phyloP scores from a whole-genome alignment of 2,888 invertebrate genomes.

The Blera fallax region DNA sequence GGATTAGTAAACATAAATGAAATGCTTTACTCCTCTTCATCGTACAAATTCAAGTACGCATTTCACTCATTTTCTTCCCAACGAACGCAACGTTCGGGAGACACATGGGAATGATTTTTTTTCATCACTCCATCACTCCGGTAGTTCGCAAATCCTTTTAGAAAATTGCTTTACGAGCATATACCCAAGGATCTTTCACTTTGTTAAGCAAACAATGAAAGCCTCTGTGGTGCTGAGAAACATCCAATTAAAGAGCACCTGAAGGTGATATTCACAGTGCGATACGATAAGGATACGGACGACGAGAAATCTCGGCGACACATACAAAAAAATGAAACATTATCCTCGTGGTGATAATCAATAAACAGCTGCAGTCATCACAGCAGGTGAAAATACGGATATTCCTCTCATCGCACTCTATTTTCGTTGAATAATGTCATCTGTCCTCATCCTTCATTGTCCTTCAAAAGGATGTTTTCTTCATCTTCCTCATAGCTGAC shows the following conservation, averaged over 20 bases:
- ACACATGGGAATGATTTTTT: neutral
- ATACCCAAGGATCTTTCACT: constrained; percentile 46
- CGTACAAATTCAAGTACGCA: neutral
- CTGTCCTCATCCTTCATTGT: neutral
- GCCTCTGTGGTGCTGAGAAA: constrained; percentile 6
- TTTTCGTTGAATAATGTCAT: neutral
- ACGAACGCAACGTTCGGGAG: neutral
- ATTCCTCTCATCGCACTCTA: constrained; percentile 18
- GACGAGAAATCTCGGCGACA: neutral
- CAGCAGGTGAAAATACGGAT: constrained; percentile 23
- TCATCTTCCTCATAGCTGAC: neutral
- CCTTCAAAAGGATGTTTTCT: neutral
- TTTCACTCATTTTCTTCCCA: neutral
- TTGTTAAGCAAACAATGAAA: constrained; percentile 48
- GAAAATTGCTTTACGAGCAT: constrained; percentile 28
- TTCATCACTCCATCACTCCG: neutral
- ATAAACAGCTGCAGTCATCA: constrained; percentile 39
- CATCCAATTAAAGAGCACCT: constrained; percentile 55
- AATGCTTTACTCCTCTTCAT: neutral
- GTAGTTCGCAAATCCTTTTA: constrained; percentile 24
- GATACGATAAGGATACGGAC: neutral
- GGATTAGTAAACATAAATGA: constrained; percentile 36
- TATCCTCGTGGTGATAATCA: constrained; percentile 40
- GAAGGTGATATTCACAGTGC: constrained; percentile 9
- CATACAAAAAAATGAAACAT: neutral